A percentile compares a stretch with the other conserved stretches of the same genome.
Evolutionary conservation across 1,140 invertebrate species (phyloP).

Genomic region (Pteromalus puparum): DNA sequence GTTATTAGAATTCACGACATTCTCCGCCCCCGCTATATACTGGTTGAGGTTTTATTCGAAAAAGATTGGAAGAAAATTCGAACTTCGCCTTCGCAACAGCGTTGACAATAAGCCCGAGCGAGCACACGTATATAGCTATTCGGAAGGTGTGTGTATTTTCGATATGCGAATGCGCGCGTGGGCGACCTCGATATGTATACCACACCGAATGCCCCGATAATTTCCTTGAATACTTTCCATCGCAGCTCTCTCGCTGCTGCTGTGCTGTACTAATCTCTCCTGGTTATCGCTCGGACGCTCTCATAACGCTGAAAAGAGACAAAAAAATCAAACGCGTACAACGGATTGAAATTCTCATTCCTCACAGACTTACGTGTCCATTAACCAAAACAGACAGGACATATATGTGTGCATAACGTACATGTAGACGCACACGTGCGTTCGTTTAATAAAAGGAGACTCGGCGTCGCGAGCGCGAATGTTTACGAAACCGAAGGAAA

Average conservation of each 20-base stretch:
- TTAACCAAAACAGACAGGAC: constrained; percentile 6
- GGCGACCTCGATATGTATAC: background rate
- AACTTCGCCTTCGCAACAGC: too few relatives aligned
- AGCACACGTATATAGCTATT: too few relatives aligned
- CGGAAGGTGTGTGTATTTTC: background rate
- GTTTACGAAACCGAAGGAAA: background rate
- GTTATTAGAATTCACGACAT: too few relatives aligned
- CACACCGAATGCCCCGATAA: background rate
- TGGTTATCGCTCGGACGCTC: background rate
- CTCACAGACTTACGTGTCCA: background rate
- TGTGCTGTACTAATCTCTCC: background rate
- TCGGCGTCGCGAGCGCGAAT: background rate
- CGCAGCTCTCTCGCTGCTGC: too few relatives aligned
- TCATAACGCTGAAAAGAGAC: too few relatives aligned
- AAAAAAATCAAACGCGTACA: background rate
- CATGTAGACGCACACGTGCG: background rate
- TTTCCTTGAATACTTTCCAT: background rate
- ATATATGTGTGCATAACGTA: background rate
- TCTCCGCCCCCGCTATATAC: too few relatives aligned
- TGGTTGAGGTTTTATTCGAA: background rate
- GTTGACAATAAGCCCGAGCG: background rate
- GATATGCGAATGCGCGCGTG: background rate
- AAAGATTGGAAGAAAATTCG: background rate
- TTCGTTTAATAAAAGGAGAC: background rate
- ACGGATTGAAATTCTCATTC: constrained; percentile 7